Conservation (phyloP, 2,888 invertebrate genomes). For the Protophormia terraenovae region DNA sequence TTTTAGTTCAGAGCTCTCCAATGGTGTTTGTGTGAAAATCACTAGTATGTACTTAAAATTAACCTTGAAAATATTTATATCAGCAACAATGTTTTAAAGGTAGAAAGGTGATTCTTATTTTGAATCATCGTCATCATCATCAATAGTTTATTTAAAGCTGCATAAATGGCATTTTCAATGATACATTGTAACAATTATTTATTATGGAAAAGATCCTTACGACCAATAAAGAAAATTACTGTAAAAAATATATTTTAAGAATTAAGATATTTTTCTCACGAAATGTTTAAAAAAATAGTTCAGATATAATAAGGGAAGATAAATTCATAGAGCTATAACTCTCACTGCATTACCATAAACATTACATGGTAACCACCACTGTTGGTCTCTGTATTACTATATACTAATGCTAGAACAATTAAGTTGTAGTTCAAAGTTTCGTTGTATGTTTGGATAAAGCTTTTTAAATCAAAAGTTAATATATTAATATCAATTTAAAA, state of each 20-base stretch:
- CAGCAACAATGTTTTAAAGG: slow-evolving; percentile 55
- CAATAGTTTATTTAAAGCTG: slow-evolving; percentile 4
- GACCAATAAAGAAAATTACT: neutral
- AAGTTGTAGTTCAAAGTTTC: too few relatives aligned
- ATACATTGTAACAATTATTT: slow-evolving; percentile 38
- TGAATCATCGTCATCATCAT: neutral
- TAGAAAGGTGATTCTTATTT: slow-evolving; percentile 30
- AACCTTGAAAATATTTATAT: slow-evolving; percentile 64
- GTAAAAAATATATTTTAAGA: neutral
- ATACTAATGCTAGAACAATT: too few relatives aligned
- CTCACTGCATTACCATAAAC: too few relatives aligned
- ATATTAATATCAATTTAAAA: too few relatives aligned
- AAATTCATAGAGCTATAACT: too few relatives aligned
- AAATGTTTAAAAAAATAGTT: too few relatives aligned
- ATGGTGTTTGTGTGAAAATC: neutral
- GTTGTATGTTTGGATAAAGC: too few relatives aligned
- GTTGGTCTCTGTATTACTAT: too few relatives aligned
- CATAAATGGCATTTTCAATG: slow-evolving; percentile 5
- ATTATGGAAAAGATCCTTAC: neutral
- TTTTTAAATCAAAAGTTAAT: too few relatives aligned
- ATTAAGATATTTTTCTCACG: neutral
- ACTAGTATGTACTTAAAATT: slow-evolving; percentile 47
- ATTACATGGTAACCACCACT: too few relatives aligned
- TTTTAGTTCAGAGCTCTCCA: neutral
- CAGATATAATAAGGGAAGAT: too few relatives aligned